Percentiles rank a stretch among this genome's conserved stretches.
phyloP scores from a whole-genome alignment of 2,888 invertebrate genomes.

The Xylota segnis region DNA sequence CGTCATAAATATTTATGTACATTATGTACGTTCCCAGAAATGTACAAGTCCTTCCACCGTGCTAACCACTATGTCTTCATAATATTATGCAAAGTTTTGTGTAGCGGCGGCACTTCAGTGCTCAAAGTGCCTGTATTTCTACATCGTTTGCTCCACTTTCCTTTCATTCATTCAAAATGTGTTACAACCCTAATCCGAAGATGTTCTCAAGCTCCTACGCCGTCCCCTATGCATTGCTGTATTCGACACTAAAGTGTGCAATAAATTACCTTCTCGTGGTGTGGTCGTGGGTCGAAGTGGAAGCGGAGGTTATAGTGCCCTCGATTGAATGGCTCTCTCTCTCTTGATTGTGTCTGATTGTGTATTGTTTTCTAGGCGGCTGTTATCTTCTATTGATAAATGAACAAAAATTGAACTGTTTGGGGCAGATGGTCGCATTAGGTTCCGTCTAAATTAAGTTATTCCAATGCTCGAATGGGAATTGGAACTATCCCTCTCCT shows the following conservation, averaged over 20 bases:
- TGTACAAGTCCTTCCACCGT: conserved; percentile 6
- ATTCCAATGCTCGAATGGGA: neutral
- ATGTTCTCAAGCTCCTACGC: conserved; percentile 24
- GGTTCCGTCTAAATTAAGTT: conserved; percentile 15
- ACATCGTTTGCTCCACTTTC: conserved; percentile 25
- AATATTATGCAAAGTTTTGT: conserved; percentile 31
- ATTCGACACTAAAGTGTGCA: conserved; percentile 19
- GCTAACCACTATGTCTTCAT: conserved; percentile 21
- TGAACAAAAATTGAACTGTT: conserved; percentile 38
- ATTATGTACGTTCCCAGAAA: too few species aligned
- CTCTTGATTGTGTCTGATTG: conserved; percentile 23
- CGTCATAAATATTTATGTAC: neutral
- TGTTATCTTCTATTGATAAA: conserved; percentile 34
- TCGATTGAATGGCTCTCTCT: conserved; percentile 24
- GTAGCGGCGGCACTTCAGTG: conserved; percentile 18
- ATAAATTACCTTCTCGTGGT: conserved; percentile 46
- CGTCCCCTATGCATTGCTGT: neutral
- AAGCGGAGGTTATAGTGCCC: conserved; percentile 36
- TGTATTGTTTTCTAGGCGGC: conserved; percentile 23
- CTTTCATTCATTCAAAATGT: conserved; percentile 42
- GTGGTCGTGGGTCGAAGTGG: conserved; percentile 5
- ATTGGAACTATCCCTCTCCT: neutral
- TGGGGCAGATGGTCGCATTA: conserved; percentile 35
- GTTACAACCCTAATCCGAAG: conserved; percentile 50
- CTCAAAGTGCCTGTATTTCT: conserved; percentile 15